Base-by-base conservation (phyloP, 2,888 invertebrate genomes). In the Venusia cambrica region DNA sequence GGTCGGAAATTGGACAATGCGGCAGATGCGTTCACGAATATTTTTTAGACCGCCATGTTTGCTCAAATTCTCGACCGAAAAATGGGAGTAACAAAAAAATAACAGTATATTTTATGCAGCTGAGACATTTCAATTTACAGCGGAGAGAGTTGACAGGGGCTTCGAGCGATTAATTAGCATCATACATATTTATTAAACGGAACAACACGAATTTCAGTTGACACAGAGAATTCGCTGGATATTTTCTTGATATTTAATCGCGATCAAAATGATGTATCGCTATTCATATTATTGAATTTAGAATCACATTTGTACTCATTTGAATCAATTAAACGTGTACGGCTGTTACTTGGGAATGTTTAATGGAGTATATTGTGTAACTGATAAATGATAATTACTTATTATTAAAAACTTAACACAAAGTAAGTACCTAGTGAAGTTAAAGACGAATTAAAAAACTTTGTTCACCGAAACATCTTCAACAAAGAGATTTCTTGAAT, bases 1-100 rank as follows among this genome's bases (percentile, higher is more conserved):
- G 85, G 84, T 66, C 62, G 73, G 62, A 64, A 73, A 77, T 81
- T 81, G 79, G 70, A 83, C 84, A 84, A 85, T 80, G 58, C 70
- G 69, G 80, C 84, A 87, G 85, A 87, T 87, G 84, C 76, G 81
- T 64, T 72, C 66, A 54, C 50, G 59, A 61, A 57, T 45, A 55
- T 60, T 70, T 67, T 72, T 44, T 54, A 55, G 47, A 57, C 74
- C 56, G 83, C 85, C 81, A 83, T 85, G 73, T 85, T 85, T 84
- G 79, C 75, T 74, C 57, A 72, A 71, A 66, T 72, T 69, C 71
- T 73, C 68, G 70, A 70, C 67, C 67, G 66, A 67, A 66, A 73
- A 73, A 69, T 71, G 57, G 61, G 57, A 56, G 61, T 59, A 52
- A 48, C 48, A 48, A 53, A 57, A n/a, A 53, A 57, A 57, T 54